phyloP scores from a whole-genome alignment of 2,797 vertebrate genomes.

The Rhincodon typus region DNA sequence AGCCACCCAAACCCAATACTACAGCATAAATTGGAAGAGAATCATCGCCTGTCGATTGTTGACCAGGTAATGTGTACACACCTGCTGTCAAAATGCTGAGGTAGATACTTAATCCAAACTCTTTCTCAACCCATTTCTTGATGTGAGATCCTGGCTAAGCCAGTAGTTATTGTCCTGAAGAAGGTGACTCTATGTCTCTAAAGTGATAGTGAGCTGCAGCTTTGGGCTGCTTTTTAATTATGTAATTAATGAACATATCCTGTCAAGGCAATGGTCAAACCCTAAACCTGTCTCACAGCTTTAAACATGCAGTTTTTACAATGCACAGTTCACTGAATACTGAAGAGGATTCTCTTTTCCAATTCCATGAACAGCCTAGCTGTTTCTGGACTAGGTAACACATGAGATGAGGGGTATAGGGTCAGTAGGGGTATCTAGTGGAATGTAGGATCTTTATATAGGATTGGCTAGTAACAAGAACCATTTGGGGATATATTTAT shows the following conservation, averaged over 20 bases:
- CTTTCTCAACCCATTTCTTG: background rate
- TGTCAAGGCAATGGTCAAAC: background rate
- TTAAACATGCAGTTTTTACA: background rate
- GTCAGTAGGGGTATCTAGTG: background rate
- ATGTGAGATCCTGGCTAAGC: no score
- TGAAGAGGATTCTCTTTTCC: background rate
- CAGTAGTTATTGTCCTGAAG: no score
- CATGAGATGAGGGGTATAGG: background rate
- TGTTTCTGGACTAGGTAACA: background rate
- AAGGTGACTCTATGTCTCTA: no score
- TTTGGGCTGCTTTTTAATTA: background rate
- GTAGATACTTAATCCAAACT: background rate
- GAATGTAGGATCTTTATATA: background rate
- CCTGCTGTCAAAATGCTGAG: background rate
- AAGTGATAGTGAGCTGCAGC: no score
- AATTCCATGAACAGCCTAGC: background rate
- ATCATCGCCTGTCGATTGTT: slow-evolving; percentile 57
- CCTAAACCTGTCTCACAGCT: background rate
- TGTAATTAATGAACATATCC: background rate
- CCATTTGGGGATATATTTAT: background rate
- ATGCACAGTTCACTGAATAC: background rate
- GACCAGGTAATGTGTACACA: slow-evolving; percentile 55
- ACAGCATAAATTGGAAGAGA: slow-evolving; percentile 59
- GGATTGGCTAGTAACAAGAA: background rate
- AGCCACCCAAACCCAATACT: slow-evolving; percentile 65